Conservation (phyloP, 2,113 vertebrate species). For the Pollimyrus isidori region DNA sequence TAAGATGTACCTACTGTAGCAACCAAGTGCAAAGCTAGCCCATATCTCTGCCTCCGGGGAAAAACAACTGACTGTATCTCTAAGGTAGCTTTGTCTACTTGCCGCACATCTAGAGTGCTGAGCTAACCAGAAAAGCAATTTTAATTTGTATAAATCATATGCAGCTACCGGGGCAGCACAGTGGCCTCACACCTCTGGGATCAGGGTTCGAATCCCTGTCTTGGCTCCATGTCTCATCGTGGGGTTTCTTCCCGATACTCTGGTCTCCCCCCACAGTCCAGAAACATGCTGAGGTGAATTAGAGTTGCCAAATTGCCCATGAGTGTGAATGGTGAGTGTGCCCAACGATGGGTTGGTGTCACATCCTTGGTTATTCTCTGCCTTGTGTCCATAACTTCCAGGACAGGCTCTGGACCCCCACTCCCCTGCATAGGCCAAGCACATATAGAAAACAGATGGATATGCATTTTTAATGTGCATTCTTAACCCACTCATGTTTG, state of each 20-base stretch:
- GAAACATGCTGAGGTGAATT: neutral
- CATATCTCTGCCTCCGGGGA: neutral
- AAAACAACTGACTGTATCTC: neutral
- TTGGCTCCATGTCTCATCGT: neutral
- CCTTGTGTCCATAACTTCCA: neutral
- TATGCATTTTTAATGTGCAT: neutral
- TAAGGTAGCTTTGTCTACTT: neutral
- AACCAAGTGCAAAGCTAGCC: neutral
- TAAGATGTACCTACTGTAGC: constrained; percentile 9
- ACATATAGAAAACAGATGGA: neutral
- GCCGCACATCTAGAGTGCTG: neutral
- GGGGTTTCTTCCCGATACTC: neutral
- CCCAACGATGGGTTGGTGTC: neutral
- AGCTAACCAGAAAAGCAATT: neutral
- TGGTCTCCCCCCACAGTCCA: neutral
- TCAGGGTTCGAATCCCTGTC: neutral
- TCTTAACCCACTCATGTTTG: neutral
- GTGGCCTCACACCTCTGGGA: neutral
- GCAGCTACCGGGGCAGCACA: neutral
- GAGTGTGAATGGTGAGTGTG: neutral
- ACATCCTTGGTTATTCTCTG: neutral
- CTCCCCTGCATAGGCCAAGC: neutral
- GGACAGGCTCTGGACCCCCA: neutral
- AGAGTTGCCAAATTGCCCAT: neutral
- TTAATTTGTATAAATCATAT: neutral